Evolutionary conservation across 2,888 invertebrate genomes (phyloP), one percentile per base, ranked within the genome.

Genomic region (Latrodectus hesperus): DNA sequence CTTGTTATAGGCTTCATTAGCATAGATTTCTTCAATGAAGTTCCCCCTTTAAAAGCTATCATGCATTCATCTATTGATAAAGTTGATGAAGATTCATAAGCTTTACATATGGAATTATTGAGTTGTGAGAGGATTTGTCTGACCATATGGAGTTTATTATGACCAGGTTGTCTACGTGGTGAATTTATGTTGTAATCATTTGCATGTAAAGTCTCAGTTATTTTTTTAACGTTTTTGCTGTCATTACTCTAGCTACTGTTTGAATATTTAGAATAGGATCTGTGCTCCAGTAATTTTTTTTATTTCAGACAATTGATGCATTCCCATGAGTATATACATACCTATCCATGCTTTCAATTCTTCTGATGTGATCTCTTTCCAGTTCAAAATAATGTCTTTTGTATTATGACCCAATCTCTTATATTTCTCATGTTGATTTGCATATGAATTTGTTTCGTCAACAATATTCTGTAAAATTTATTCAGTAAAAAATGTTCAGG

Each of bases 91-190:
- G 73, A 0, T 73, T 22, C 52, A 6, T 22, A 22, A 0, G 4
- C 73, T 55, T 73, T 73, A 73, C 9, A 73, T 73, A 53, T 52
- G 53, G 55, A 73, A 73, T 55, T 22, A 73, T 73, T 55, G 22
- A 22, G 22, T 22, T 22, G 73, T 6, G 49, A 73, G 73, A 73
- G 53, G 73, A 73, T 52, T 73, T 9, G n/a, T 53, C 17, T 73
- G 17, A 73, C 53, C 53, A 52, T 73, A 73, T 16, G 11, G 53
- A 22, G 22, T 73, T 5, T 73, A 12, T 22, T 14, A 52, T 73
- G 1, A 52, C 17, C 73, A 73, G 22, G 22, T 22, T 22, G 22
- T 52, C 1, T 12, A 55, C 22, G 22, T 22, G 22, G 22, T 22
- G 22, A 1, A 22, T 22, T 22, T 22, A 1, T 22, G 22, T 0